A percentile compares a stretch with the other conserved stretches of the same genome.
Evolutionary conservation across 2,797 vertebrate species (phyloP).

Genomic region (Girardinus metallicus): DNA sequence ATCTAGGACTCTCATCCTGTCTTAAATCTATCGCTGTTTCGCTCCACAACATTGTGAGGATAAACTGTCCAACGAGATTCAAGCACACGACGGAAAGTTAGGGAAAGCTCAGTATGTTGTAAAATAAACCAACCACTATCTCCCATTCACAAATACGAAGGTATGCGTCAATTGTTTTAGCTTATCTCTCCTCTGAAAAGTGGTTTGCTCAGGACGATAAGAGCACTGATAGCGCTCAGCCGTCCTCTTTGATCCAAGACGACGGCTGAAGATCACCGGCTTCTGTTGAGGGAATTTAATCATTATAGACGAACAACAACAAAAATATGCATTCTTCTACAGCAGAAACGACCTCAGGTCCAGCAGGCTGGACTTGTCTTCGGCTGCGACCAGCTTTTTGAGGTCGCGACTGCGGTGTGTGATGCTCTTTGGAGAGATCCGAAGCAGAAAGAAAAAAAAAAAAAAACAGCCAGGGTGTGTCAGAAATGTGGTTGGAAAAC

Average conservation of each 20-base stretch:
- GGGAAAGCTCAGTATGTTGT: neutral
- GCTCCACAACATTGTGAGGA: neutral
- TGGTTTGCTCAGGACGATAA: slow-evolving; percentile 51
- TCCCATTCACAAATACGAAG: slow-evolving; percentile 36
- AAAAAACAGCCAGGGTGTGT: slow-evolving; percentile 63
- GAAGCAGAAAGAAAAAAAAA: slow-evolving; percentile 14
- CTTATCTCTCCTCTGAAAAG: slow-evolving; percentile 51
- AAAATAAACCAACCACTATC: neutral
- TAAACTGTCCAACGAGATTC: neutral
- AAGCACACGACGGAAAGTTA: neutral
- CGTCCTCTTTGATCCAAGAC: slow-evolving; percentile 57
- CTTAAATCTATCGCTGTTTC: neutral
- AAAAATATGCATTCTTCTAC: slow-evolving; percentile 21
- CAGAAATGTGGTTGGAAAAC: slow-evolving; percentile 69
- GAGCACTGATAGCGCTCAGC: slow-evolving; percentile 29
- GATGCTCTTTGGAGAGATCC: slow-evolving; percentile 40
- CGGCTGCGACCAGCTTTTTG: slow-evolving; percentile 25
- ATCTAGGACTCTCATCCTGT: neutral
- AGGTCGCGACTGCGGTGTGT: slow-evolving; percentile 37
- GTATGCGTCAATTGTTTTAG: slow-evolving; percentile 46
- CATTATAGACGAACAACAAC: neutral
- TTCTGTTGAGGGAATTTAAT: slow-evolving; percentile 8
- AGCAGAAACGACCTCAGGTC: slow-evolving; percentile 17
- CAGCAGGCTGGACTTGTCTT: slow-evolving; percentile 41
- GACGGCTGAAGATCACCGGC: neutral